A percentile compares a stretch with the other conserved stretches of the same genome.
phyloP scores from a whole-genome alignment of 2,888 invertebrate genomes.

The Melinaea menophilus region DNA sequence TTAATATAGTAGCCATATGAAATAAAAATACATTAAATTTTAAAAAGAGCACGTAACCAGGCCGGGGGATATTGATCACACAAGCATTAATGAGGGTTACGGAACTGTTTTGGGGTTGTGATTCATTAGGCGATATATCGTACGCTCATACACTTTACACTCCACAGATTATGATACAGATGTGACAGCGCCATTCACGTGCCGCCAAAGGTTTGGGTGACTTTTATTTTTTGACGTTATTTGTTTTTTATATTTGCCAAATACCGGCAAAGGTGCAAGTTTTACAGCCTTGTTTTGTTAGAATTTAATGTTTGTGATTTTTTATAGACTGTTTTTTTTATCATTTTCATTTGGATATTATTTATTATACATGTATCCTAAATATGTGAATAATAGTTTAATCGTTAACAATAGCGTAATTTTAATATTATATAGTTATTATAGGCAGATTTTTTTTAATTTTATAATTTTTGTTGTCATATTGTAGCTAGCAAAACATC shows the following conservation, averaged over 20 bases:
- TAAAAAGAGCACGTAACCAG: conserved; percentile 21
- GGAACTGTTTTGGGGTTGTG: conserved; percentile 55
- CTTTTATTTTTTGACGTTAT: no score
- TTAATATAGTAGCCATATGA: not conserved
- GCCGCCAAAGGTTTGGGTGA: not conserved
- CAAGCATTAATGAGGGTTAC: conserved; percentile 59
- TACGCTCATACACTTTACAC: conserved; percentile 40
- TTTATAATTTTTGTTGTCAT: not conserved
- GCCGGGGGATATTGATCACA: conserved; percentile 50
- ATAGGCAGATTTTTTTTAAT: no score
- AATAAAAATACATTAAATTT: conserved; percentile 13
- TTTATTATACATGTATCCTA: no score
- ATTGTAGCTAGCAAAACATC: conserved; percentile 35
- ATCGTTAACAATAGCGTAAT: no score
- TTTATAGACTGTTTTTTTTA: no score
- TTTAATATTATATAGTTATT: no score
- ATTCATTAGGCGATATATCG: conserved; percentile 67
- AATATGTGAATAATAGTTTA: no score
- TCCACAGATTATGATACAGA: conserved; percentile 32
- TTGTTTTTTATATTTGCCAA: no score
- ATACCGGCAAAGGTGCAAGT: no score
- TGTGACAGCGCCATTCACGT: not conserved
- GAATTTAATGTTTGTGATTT: no score
- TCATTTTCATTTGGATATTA: no score
- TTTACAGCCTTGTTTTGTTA: no score